These are phyloP conservation scores for Amiota communis DNA, from an alignment of 2,888 invertebrate genomes.

Conservation along the genomic window DNA sequence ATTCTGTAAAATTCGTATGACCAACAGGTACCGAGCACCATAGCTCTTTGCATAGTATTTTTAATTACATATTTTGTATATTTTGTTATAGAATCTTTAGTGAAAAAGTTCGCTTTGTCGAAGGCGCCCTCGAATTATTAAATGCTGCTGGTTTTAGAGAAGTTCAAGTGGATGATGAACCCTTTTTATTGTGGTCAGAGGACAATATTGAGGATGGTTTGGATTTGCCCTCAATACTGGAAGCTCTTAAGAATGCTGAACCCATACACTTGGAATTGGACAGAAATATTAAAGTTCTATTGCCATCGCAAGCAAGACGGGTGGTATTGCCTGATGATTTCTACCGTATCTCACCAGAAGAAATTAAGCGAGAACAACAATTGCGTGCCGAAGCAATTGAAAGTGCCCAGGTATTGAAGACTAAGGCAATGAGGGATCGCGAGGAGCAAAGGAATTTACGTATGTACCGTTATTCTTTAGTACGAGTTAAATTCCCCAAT, in stretches of 20 bases:
- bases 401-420: conserved; percentile 86
- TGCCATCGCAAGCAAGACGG: conserved; percentile 82
- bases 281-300: conserved; percentile 87
- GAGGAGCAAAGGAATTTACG: conserved; percentile 86
- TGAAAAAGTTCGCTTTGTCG: conserved; percentile 85
- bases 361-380: conserved; percentile 87
- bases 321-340: conserved; percentile 87
- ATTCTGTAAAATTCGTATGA: conserved; percentile 89
- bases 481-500: conserved; percentile 91
- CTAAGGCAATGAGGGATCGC: conserved; percentile 95
- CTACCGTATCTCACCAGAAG: conserved; percentile 86
- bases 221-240: conserved; percentile 79
- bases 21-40: no score
- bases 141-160: conserved; percentile 87
- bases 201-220: conserved; percentile 75
- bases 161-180: conserved; percentile 78
- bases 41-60: neutral
- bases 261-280: conserved; percentile 88
- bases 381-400: conserved; percentile 84
- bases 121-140: conserved; percentile 87
- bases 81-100: conserved; percentile 76
- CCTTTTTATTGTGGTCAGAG: conserved; percentile 79
- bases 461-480: conserved; percentile 88
- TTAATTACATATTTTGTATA: neutral
- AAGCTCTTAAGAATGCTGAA: conserved; percentile 85